Base-by-base conservation (phyloP, 1,140 invertebrate genomes). In the Leguminivora glycinivorella region DNA sequence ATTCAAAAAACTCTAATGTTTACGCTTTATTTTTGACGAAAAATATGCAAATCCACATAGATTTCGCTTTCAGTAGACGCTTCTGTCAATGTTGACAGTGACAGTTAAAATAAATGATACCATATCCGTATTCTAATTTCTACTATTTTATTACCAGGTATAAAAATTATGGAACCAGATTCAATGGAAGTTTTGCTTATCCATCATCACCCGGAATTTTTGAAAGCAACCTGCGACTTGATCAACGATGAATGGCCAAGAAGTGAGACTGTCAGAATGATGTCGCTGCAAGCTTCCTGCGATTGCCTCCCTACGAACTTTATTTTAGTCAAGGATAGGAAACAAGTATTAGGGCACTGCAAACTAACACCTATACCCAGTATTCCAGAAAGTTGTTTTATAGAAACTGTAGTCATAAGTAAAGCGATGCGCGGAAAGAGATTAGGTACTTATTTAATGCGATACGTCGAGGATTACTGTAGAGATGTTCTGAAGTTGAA, bases 181-280 rank as follows among this genome's bases (percentile, higher is more conserved):
- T 79, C 79, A 47, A 75, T 91, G 38, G 40, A 83, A 84, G 93
- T 96, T 71, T 83, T 96, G 78, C 93, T 93, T 71, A 91, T 96
- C 72, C 95, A 96, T 79, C 91, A 94, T 75, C 88, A 95, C 79
- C 94, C 95, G 52, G 93, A 96, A 81, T 94, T 95, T 77, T 87
- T 94, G 47, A 89, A 93, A 82, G 88, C 94, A 82, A 96, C 95
- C 78, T 96, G 95, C 84, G 91, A 93, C 75, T 90, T 97, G 71
- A 93, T 97, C 70, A 97, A 97, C 88, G 93, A 94, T 43, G 95
- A 97, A 93, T 97, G 96, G 96, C 95, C 95, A 75, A 92, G 96
- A 71, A 96, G 95, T 74, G 93, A 95, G 84, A 95, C 94, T 66
- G 95, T 95, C 72, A 92, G 96, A 90, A 93, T 96, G 87, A 93